phyloP scores from a whole-genome alignment of 1,140 invertebrate species.

The Drosophila equinoxialis region DNA sequence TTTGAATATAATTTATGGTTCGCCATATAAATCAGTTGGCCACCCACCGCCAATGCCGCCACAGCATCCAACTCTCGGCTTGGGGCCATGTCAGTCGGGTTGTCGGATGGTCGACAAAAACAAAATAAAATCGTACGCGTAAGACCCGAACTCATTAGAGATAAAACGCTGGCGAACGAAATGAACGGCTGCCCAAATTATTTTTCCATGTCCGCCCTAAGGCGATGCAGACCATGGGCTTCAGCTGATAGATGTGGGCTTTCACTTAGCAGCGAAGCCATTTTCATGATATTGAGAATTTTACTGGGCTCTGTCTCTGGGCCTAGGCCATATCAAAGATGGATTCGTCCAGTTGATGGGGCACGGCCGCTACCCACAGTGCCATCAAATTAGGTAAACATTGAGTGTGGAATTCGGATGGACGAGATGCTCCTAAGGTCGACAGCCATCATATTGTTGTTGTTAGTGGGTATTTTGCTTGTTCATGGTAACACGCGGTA shows the following conservation, averaged over 20 bases:
- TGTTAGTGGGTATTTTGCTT: neutral
- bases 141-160: constrained; percentile 53
- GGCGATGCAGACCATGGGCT: neutral
- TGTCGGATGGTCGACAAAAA: constrained; percentile 29
- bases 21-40: constrained; percentile 56
- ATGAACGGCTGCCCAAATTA: constrained; percentile 46
- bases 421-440: neutral
- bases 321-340: constrained; percentile 2
- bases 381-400: constrained; percentile 10
- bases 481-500: constrained; percentile 4
- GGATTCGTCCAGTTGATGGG: constrained; percentile 2
- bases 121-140: constrained; percentile 50
- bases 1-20: constrained; percentile 64
- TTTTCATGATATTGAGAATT: constrained; percentile 9
- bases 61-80: constrained; percentile 14
- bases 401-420: neutral
- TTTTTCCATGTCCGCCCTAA: constrained; percentile 28
- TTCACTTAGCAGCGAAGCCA: constrained; percentile 16
- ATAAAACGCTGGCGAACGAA: constrained; percentile 32
- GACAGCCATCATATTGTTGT: constrained; percentile 11
- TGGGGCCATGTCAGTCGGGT: neutral
- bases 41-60: constrained; percentile 15
- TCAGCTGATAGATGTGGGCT: constrained; percentile 17
- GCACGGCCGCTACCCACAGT: neutral
- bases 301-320: neutral